phyloP scores from a whole-genome alignment of 2,888 invertebrate genomes.

The Yponomeuta sedellus region DNA sequence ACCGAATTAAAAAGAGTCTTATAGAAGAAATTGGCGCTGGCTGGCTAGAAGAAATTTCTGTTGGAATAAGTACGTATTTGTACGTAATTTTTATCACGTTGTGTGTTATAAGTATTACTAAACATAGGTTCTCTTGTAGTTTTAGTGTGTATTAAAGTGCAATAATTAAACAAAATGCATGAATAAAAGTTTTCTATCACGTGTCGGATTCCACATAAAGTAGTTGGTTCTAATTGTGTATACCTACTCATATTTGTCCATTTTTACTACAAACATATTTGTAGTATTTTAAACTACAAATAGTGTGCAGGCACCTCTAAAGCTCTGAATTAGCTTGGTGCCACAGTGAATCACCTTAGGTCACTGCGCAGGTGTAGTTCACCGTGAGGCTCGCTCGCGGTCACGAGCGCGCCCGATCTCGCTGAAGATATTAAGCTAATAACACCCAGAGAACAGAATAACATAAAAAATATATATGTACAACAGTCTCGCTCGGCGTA shows the following conservation, averaged over 20 bases:
- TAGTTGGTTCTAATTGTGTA: too few species aligned
- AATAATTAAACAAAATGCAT: background rate
- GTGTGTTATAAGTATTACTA: too few species aligned
- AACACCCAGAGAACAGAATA: background rate
- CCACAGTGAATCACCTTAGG: slow-evolving; percentile 1
- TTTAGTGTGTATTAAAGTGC: too few species aligned
- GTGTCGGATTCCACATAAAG: background rate
- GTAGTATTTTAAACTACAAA: too few species aligned
- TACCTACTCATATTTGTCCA: too few species aligned
- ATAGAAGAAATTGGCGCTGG: too few species aligned
- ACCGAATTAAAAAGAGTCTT: too few species aligned
- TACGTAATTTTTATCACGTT: too few species aligned
- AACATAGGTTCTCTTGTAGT: too few species aligned
- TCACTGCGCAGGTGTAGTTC: background rate
- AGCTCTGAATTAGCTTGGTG: background rate
- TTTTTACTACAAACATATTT: too few species aligned
- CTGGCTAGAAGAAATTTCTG: too few species aligned
- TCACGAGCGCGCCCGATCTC: background rate
- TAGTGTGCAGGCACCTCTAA: background rate
- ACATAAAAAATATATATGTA: background rate
- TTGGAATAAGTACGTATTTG: too few species aligned
- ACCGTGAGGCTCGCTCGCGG: background rate
- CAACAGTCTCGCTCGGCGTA: background rate
- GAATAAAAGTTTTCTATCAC: background rate
- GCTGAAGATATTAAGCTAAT: background rate